phyloP scores from a whole-genome alignment of 2,888 invertebrate species.

The Amiota minor region DNA sequence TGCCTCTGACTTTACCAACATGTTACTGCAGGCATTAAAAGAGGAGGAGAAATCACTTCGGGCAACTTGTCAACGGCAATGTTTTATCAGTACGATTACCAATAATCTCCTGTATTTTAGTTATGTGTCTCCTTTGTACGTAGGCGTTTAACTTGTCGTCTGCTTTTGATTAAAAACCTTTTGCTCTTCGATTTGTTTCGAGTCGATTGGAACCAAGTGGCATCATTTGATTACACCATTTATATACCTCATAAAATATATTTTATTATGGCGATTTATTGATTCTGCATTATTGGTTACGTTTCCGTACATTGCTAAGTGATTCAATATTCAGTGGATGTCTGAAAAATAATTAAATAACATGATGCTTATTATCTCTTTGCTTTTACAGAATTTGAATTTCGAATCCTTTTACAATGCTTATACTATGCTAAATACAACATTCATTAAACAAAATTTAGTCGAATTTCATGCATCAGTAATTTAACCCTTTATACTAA shows the following conservation, averaged over 20 bases:
- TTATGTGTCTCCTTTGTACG: constrained; percentile 8
- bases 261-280: constrained; percentile 25
- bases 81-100: constrained; percentile 35
- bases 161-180: constrained; percentile 24
- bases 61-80: constrained; percentile 24
- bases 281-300: constrained; percentile 3
- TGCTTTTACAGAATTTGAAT: too few species aligned
- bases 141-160: constrained; percentile 1
- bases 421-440: too few species aligned
- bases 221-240: not conserved
- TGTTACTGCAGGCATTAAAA: not conserved
- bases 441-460: too few species aligned
- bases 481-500: too few species aligned
- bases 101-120: constrained; percentile 27
- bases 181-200: not conserved
- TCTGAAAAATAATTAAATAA: too few species aligned
- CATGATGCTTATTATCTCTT: too few species aligned
- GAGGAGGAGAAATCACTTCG: not conserved
- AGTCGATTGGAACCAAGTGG: not conserved
- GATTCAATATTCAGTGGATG: not conserved
- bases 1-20: not conserved
- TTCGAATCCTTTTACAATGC: too few species aligned
- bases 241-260: constrained; percentile 22
- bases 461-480: too few species aligned
- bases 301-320: constrained; percentile 2